Conservation (phyloP, 2,888 invertebrate genomes). For the Thyatira batis region DNA sequence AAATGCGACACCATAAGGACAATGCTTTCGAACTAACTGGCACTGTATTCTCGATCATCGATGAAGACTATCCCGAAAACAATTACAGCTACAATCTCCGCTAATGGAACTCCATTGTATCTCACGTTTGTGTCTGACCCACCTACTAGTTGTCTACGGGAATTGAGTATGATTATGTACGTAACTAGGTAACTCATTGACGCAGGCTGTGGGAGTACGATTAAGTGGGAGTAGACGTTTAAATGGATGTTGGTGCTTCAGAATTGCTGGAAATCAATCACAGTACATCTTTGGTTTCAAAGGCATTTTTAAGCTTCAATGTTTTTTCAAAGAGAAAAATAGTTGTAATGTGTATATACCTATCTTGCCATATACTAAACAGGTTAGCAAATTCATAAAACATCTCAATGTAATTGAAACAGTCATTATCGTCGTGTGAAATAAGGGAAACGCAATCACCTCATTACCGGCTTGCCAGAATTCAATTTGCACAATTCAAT, state of each 20-base stretch:
- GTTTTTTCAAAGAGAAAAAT: no score
- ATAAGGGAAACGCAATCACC: conserved; percentile 23
- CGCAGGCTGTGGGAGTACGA: no score
- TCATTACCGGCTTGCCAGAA: conserved; percentile 24
- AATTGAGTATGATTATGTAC: not conserved
- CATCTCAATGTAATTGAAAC: not conserved
- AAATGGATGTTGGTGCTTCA: not conserved
- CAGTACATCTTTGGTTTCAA: no score
- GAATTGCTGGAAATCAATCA: no score
- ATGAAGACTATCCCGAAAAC: conserved; percentile 17
- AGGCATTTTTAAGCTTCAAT: no score
- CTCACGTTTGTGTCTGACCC: not conserved
- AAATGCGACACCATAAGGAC: not conserved
- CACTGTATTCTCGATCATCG: not conserved
- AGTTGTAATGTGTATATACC: no score
- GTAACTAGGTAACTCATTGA: not conserved
- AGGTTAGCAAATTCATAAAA: not conserved
- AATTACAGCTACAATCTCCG: conserved; percentile 23
- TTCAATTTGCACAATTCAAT: conserved; percentile 50
- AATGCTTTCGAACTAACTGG: not conserved
- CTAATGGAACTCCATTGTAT: conserved; percentile 26
- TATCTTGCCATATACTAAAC: no score
- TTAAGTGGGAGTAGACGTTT: not conserved
- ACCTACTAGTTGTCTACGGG: not conserved
- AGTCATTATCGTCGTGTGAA: conserved; percentile 13